Conservation (phyloP, 2,113 vertebrate genomes). For the Eira barbara region DNA sequence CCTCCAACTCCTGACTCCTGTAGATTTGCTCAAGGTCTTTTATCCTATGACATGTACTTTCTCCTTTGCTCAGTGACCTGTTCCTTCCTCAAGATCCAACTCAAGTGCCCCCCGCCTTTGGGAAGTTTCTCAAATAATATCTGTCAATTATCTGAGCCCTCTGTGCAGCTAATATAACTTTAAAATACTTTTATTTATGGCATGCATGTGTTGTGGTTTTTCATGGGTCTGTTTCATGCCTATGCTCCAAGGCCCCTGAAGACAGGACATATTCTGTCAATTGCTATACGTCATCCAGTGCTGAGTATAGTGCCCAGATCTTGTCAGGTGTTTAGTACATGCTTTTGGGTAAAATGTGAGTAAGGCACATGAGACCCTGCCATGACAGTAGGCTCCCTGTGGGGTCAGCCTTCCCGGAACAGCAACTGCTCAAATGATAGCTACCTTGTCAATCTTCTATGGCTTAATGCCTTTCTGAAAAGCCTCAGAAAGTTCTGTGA, state of each 20-base stretch:
- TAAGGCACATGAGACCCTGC: too few relatives aligned
- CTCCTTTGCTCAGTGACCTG: not conserved
- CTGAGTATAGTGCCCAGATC: not conserved
- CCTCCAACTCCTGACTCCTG: not conserved
- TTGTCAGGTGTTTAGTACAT: rapidly evolving
- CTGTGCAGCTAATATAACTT: not conserved
- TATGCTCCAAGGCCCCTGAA: not conserved
- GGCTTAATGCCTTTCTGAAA: not conserved
- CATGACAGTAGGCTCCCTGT: not conserved
- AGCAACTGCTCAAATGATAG: not conserved
- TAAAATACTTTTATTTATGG: not conserved
- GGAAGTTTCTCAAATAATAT: not conserved
- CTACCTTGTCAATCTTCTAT: not conserved
- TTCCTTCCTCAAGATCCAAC: not conserved
- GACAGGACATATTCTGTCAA: not conserved
- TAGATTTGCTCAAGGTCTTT: not conserved
- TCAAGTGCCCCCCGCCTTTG: not conserved
- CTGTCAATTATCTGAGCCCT: not conserved
- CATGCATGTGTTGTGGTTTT: not conserved
- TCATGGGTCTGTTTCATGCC: not conserved
- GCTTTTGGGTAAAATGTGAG: not conserved
- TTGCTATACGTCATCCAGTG: not conserved
- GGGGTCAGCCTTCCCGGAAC: not conserved
- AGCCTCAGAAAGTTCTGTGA: not conserved
- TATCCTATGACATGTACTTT: not conserved